phyloP scores from a whole-genome alignment of 2,888 invertebrate species.

The Chrysopilus asiliformis region DNA sequence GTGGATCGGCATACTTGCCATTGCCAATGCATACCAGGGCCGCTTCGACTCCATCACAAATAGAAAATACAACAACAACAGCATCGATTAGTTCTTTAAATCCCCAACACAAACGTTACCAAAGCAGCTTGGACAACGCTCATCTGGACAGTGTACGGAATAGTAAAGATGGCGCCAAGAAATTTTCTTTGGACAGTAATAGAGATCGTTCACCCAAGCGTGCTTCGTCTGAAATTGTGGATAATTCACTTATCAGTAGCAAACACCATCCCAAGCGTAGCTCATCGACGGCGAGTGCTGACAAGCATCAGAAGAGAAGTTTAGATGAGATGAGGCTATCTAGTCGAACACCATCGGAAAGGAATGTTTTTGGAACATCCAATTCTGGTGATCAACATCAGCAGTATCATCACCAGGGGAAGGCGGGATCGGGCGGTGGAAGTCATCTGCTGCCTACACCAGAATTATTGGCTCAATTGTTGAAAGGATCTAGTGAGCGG shows the following conservation, averaged over 20 bases:
- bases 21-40: slow-evolving; percentile 33
- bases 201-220: slow-evolving; percentile 25
- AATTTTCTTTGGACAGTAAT: slow-evolving; percentile 16
- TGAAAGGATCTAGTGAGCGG: slow-evolving; percentile 68
- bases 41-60: slow-evolving; percentile 35
- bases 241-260: too few species aligned
- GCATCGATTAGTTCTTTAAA: slow-evolving; percentile 16
- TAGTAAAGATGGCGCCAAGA: slow-evolving; percentile 13
- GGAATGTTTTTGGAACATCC: slow-evolving; percentile 12
- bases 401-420: not conserved
- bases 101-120: slow-evolving; percentile 24
- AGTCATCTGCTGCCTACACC: slow-evolving; percentile 39
- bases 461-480: slow-evolving; percentile 60
- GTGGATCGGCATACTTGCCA: too few species aligned
- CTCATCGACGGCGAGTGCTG: slow-evolving; percentile 27
- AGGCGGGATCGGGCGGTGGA: slow-evolving; percentile 14
- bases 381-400: slow-evolving; percentile 14
- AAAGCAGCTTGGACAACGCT: slow-evolving; percentile 21
- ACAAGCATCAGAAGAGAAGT: slow-evolving; percentile 25
- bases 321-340: slow-evolving; percentile 22
- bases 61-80: slow-evolving; percentile 25
- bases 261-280: slow-evolving; percentile 30
- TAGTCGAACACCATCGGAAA: slow-evolving; percentile 15
- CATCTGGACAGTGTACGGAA: slow-evolving; percentile 16
- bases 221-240: slow-evolving; percentile 27